Percentiles rank a stretch among this genome's conserved stretches.
Conservation (phyloP, 2,113 vertebrate genomes). For the Accipiter virgatus region DNA sequence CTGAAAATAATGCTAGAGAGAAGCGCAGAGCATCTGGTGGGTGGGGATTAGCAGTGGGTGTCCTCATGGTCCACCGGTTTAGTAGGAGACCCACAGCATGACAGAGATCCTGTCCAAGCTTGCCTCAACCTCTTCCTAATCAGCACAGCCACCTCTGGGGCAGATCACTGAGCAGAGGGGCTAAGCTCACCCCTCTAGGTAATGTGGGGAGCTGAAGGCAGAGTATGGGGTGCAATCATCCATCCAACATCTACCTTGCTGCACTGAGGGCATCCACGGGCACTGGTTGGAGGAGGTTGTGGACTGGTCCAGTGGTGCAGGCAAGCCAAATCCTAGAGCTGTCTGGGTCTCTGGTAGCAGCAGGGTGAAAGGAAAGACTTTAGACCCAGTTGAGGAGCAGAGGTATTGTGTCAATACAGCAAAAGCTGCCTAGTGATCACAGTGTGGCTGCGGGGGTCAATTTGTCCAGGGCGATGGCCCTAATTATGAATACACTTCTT, state of each 20-base stretch:
- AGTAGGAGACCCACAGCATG: neutral
- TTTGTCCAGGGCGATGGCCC: neutral
- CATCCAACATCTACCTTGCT: neutral
- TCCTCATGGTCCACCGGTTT: neutral
- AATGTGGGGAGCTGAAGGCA: neutral
- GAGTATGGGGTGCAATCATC: neutral
- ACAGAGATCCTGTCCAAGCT: neutral
- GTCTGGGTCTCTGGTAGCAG: neutral
- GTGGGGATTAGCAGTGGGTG: slow-evolving; percentile 3
- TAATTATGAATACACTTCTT: neutral
- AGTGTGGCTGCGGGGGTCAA: accelerated
- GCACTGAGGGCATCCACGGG: neutral
- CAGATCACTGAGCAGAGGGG: neutral
- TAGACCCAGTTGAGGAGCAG: neutral
- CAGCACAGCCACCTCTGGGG: neutral
- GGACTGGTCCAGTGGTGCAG: neutral
- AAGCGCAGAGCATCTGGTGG: slow-evolving; percentile 22
- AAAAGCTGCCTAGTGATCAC: neutral
- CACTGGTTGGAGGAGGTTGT: neutral
- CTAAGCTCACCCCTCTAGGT: neutral
- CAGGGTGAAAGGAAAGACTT: neutral
- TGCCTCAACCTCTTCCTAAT: neutral
- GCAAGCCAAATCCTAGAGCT: neutral
- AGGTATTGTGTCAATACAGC: neutral
- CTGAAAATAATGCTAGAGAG: slow-evolving; percentile 32